Evolutionary conservation across 2,797 vertebrate genomes (phyloP).

Genomic region (Denticeps clupeoides): DNA sequence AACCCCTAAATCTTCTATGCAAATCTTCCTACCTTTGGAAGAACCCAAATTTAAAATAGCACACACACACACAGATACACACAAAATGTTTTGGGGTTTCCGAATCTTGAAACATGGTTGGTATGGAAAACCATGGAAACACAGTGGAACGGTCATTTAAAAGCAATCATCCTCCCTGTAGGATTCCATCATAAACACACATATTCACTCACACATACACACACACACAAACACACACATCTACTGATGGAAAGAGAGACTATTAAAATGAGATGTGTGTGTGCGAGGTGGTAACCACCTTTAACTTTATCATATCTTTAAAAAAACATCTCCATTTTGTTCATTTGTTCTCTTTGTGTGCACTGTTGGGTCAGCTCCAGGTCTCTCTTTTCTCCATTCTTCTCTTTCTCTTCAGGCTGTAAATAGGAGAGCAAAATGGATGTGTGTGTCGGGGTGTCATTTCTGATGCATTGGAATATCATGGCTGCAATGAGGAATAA

Average conservation of each 20-base stretch:
- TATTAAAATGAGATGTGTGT: slow-evolving; percentile 20
- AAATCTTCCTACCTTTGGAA: not conserved
- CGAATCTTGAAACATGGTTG: not conserved
- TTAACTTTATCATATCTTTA: too few relatives aligned
- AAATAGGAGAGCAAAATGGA: too few relatives aligned
- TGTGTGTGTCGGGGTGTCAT: too few relatives aligned
- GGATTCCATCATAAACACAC: not conserved
- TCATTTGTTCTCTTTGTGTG: too few relatives aligned
- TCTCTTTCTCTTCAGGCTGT: too few relatives aligned
- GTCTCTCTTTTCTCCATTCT: too few relatives aligned
- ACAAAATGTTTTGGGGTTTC: not conserved
- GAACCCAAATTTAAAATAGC: not conserved
- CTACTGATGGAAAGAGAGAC: not conserved
- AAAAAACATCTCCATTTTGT: too few relatives aligned
- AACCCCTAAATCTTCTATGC: too few relatives aligned
- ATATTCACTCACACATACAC: not conserved
- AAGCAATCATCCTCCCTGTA: not conserved
- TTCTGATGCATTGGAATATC: too few relatives aligned
- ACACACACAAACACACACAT: not conserved
- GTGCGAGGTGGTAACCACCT: too few relatives aligned
- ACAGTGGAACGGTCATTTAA: not conserved
- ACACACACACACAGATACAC: not conserved
- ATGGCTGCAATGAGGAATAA: too few relatives aligned
- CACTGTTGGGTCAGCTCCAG: too few relatives aligned
- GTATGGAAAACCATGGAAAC: not conserved